Conservation (phyloP, 2,888 invertebrate genomes). For the Phyllotreta striolata region DNA sequence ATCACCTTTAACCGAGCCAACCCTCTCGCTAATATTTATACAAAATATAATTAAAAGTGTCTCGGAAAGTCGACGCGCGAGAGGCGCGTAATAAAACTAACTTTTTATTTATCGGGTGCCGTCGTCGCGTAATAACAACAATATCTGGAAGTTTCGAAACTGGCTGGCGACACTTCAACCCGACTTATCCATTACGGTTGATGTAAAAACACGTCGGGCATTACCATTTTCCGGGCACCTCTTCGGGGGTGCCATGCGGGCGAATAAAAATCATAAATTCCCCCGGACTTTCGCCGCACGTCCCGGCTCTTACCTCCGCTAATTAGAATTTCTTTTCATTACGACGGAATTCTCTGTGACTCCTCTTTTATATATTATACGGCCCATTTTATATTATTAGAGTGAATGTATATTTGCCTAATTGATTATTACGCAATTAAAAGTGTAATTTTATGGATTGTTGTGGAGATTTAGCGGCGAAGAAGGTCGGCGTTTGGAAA, state of each 20-base stretch:
- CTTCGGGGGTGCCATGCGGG: conserved; percentile 31
- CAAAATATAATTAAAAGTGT: conserved; percentile 23
- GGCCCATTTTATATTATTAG: too few relatives aligned
- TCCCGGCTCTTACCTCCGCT: conserved; percentile 46
- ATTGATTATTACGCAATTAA: too few relatives aligned
- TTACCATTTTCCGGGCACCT: conserved; percentile 48
- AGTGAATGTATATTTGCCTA: too few relatives aligned
- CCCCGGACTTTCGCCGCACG: conserved; percentile 43
- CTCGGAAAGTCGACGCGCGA: conserved; percentile 7
- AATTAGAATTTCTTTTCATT: conserved; percentile 23
- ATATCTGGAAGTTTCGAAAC: conserved; percentile 40
- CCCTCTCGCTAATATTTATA: conserved; percentile 1
- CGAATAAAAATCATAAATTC: conserved; percentile 52
- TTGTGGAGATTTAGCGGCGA: too few relatives aligned
- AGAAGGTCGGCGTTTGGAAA: too few relatives aligned
- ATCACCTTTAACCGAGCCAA: too few relatives aligned
- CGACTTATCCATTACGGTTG: conserved; percentile 53
- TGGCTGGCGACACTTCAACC: conserved; percentile 43
- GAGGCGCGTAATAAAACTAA: conserved; percentile 38
- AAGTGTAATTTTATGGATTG: too few relatives aligned
- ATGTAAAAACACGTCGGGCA: conserved; percentile 51
- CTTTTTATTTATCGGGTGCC: conserved; percentile 43
- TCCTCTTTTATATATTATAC: not conserved
- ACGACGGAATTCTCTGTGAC: not conserved
- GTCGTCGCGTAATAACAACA: conserved; percentile 25